These are phyloP conservation scores for Megaleporinus macrocephalus DNA, from an alignment of 2,113 vertebrate species.

Conservation along the genomic window DNA sequence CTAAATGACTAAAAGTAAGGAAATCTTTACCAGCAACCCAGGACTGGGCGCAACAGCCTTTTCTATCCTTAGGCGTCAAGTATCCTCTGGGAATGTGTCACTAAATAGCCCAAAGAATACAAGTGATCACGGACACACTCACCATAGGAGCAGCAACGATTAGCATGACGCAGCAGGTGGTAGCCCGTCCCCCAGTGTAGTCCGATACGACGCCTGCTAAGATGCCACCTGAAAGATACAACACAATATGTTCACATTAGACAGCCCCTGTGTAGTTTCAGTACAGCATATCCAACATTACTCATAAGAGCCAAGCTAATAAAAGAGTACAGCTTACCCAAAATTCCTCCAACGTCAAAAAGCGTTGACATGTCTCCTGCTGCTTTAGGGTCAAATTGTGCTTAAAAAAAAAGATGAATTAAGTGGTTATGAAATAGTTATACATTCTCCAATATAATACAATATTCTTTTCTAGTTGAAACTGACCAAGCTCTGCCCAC, in stretches of 20 bases:
- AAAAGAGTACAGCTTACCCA: conserved; percentile 77
- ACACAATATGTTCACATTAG: not conserved
- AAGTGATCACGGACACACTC: conserved; percentile 47
- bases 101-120: not conserved
- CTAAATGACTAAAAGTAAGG: too few species aligned
- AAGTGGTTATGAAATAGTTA: not conserved
- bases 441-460: too few species aligned
- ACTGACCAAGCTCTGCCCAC: too few species aligned
- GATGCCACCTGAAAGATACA: conserved; percentile 83
- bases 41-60: too few species aligned
- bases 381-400: conserved; percentile 88
- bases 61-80: not conserved
- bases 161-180: conserved; percentile 92
- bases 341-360: conserved; percentile 96
- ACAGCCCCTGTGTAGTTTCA: not conserved
- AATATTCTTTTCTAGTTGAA: too few species aligned
- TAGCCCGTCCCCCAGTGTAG: conserved; percentile 87
- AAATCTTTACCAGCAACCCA: too few species aligned
- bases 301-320: too few species aligned
- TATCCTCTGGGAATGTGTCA: too few species aligned
- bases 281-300: too few species aligned
- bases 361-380: conserved; percentile 93
- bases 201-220: conserved; percentile 89
- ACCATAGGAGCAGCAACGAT: conserved; percentile 91
- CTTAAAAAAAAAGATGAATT: conserved; percentile 67